These are phyloP conservation scores for Yponomeuta sedellus DNA, from an alignment of 2,888 invertebrate species.

Conservation along the genomic window DNA sequence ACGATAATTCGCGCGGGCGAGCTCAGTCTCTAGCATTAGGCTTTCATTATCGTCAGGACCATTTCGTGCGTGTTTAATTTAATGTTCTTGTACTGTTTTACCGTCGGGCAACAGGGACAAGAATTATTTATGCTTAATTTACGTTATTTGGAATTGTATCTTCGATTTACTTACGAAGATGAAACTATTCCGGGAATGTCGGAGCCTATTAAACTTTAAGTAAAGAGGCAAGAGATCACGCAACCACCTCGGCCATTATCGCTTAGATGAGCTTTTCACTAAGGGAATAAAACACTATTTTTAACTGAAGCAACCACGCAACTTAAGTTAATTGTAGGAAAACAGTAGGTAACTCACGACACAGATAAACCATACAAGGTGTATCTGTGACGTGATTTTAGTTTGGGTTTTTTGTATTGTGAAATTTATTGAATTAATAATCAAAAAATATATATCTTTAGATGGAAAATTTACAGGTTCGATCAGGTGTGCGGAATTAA, in stretches of 20 bases:
- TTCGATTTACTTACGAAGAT: slow-evolving; percentile 11
- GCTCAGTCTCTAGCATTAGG: slow-evolving; percentile 38
- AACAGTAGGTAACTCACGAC: too few relatives aligned
- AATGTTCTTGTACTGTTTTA: slow-evolving; percentile 50
- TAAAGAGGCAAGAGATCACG: background rate
- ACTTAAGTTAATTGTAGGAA: too few relatives aligned
- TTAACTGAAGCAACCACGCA: too few relatives aligned
- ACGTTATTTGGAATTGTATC: slow-evolving; percentile 18
- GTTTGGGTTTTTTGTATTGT: too few relatives aligned
- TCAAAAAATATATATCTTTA: background rate
- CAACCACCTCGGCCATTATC: background rate
- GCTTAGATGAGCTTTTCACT: background rate
- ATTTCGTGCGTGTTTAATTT: slow-evolving; percentile 69
- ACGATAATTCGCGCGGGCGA: slow-evolving; percentile 64
- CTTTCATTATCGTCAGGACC: slow-evolving; percentile 56
- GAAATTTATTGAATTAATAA: too few relatives aligned
- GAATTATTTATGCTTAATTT: slow-evolving; percentile 13
- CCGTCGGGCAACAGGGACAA: slow-evolving; percentile 35
- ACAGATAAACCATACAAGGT: too few relatives aligned
- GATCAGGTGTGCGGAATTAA: slow-evolving; percentile 22
- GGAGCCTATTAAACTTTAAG: background rate
- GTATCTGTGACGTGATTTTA: too few relatives aligned
- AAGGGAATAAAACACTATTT: background rate
- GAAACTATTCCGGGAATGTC: background rate
- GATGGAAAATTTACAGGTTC: background rate